These are phyloP conservation scores for Patella depressa DNA, from an alignment of 2,888 invertebrate genomes.

Conservation along the genomic window DNA sequence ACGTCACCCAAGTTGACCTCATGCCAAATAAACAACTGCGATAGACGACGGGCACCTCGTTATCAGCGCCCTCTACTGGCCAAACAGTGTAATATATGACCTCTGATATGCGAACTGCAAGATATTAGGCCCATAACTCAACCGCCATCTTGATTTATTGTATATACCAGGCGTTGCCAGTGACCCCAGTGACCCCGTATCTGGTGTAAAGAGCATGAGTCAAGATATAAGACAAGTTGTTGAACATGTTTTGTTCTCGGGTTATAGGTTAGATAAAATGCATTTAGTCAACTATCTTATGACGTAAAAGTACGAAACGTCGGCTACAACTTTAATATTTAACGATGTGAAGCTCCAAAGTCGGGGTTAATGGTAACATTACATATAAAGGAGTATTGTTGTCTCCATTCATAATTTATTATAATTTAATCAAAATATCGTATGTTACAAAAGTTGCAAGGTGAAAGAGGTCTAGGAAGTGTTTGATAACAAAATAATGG, in stretches of 20 bases:
- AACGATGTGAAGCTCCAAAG: no score
- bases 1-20: background rate
- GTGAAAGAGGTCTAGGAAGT: no score
- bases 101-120: background rate
- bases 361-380: no score
- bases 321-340: no score
- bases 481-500: no score
- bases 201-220: slow-evolving; percentile 6
- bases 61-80: background rate
- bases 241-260: background rate
- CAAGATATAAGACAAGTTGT: slow-evolving; percentile 7
- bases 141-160: slow-evolving; percentile 2
- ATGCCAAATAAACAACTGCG: background rate
- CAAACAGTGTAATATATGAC: background rate
- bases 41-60: background rate
- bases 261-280: background rate
- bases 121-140: background rate
- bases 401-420: no score
- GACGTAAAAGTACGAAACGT: no score
- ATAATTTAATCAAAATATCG: no score
- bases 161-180: background rate
- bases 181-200: background rate
- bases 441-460: no score
- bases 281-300: no score
- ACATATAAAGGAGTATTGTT: no score